phyloP scores from a whole-genome alignment of 2,888 invertebrate genomes.

The Lithophane semibrunnea region DNA sequence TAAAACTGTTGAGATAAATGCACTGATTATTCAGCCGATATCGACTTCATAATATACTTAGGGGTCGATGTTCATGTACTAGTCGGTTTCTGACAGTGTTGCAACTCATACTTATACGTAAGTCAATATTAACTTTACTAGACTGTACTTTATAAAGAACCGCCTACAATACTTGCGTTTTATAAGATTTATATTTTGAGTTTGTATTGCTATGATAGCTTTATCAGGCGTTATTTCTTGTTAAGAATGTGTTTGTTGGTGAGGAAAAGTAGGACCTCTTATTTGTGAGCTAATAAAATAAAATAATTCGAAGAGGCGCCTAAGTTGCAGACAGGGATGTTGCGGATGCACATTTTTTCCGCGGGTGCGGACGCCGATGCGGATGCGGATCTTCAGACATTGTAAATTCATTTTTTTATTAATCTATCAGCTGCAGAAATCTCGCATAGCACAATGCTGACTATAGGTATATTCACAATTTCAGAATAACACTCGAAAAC shows the following conservation, averaged over 20 bases:
- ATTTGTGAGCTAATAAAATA: neutral
- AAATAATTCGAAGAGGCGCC: neutral
- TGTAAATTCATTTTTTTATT: too few relatives aligned
- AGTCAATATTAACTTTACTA: conserved; percentile 15
- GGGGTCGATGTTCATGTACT: neutral
- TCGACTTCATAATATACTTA: conserved; percentile 3
- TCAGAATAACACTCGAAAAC: too few relatives aligned
- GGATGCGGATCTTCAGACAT: too few relatives aligned
- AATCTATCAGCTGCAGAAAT: too few relatives aligned
- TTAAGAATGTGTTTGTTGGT: neutral
- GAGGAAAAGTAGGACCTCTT: neutral
- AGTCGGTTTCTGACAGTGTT: conserved; percentile 3
- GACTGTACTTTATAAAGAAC: neutral
- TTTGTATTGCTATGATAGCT: neutral
- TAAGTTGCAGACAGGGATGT: neutral
- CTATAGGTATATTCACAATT: too few relatives aligned
- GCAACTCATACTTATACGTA: conserved; percentile 6
- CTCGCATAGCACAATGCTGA: too few relatives aligned
- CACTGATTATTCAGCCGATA: conserved; percentile 23
- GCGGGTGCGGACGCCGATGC: too few relatives aligned
- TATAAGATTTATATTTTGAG: neutral
- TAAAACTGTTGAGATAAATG: conserved; percentile 50
- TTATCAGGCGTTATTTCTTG: conserved; percentile 9
- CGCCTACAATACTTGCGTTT: conserved; percentile 6
- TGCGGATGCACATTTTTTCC: too few relatives aligned